Evolutionary conservation across 2,888 invertebrate genomes (phyloP), one percentile per base, ranked within the genome.

Genomic region (Yponomeuta cagnagella): DNA sequence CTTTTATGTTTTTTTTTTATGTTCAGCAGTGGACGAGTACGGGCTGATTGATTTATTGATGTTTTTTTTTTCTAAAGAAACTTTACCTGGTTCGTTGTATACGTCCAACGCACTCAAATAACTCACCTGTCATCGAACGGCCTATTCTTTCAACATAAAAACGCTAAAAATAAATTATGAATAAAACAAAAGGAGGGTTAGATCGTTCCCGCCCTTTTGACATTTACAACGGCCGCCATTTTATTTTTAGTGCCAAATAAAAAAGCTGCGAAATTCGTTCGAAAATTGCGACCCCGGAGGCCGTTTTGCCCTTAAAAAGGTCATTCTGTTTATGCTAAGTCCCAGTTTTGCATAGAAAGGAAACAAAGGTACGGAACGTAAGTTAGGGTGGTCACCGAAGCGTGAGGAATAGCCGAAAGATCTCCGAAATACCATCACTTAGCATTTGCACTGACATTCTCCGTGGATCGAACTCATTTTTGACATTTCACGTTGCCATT

Each of bases 131-230:
- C n/a, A 63, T 63, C 23, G 6, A 8, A 23, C 23, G 63, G 8
- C 6, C 30, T 63, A 63, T 9, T 23, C n/a, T 63, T 63, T 63
- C 43, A 5, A 43, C 43, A 43, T 43, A 58, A 58, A 15, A 58
- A 58, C 52, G 12, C 52, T 58, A 58, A 58, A 58, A 58, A 58
- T 58, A 58, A 58, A 58, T 58, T 58, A 58, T 58, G 52, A 58
- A 65, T 12, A 30, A 65, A 10, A 30, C 33, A 33, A 65, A n/a
- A 31, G 30, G 30, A 31, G 31, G 65, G 48, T 68, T 63, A 58
- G 37, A 10, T 30, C 63, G 52, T 4, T 68, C 48, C 52, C 33
- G 48, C 68, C 68, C 52, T 72, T 72, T 72, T 72, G 71, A 48
- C 68, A 71, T 72, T 71, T 65, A 58, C 71, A 10, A n/a, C 63